Conservation (phyloP, 2,797 vertebrate genomes). For the Sebastes trivittatus region DNA sequence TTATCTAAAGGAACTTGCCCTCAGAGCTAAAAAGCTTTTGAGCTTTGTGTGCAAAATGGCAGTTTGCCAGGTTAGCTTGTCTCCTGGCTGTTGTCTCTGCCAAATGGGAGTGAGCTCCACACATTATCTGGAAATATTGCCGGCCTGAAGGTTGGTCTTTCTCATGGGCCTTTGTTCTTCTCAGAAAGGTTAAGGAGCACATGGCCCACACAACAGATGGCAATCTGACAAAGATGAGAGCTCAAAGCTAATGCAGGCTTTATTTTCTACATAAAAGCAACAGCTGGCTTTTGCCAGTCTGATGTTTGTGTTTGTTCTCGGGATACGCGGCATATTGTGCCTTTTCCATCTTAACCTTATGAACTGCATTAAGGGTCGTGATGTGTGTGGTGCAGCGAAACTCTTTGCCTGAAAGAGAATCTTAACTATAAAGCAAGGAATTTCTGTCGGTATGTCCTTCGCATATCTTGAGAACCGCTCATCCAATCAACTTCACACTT, state of each 20-base stretch:
- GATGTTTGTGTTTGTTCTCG: slow-evolving; percentile 12
- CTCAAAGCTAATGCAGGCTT: background rate
- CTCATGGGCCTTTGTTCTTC: slow-evolving; percentile 43
- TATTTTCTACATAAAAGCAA: slow-evolving; percentile 38
- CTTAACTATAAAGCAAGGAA: too few species aligned
- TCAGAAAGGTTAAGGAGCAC: slow-evolving; percentile 17
- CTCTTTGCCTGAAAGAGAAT: background rate
- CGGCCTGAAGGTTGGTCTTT: slow-evolving; percentile 33
- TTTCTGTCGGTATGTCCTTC: too few species aligned
- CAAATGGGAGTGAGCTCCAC: slow-evolving; percentile 25
- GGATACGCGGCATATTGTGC: background rate
- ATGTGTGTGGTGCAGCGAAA: background rate
- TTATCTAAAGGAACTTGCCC: background rate
- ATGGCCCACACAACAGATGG: background rate
- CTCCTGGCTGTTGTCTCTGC: slow-evolving; percentile 40
- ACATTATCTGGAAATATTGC: slow-evolving; percentile 33
- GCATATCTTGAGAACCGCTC: too few species aligned
- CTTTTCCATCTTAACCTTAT: background rate
- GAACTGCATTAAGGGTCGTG: background rate
- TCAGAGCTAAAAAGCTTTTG: slow-evolving; percentile 10
- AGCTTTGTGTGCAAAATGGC: slow-evolving; percentile 25
- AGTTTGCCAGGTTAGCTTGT: slow-evolving; percentile 37
- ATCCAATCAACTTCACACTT: too few species aligned
- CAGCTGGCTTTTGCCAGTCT: slow-evolving; percentile 7
- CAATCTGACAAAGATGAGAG: slow-evolving; percentile 33